These are phyloP conservation scores for Thomomys bottae DNA, from an alignment of 2,113 vertebrate species.

Conservation along the genomic window DNA sequence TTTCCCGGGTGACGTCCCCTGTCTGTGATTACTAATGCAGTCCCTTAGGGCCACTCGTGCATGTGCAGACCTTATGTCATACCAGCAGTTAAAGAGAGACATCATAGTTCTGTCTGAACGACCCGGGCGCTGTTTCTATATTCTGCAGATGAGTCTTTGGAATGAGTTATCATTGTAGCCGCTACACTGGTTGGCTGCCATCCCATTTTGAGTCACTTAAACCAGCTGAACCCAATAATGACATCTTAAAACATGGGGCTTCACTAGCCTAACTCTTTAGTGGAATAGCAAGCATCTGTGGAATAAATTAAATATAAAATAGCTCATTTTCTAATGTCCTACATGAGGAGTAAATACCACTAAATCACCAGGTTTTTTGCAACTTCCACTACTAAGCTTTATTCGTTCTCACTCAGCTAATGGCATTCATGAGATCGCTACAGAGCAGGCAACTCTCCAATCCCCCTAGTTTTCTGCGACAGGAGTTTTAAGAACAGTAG, in stretches of 20 bases:
- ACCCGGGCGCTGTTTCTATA: constrained; percentile 50
- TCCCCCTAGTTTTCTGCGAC: background rate
- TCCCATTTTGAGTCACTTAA: constrained; percentile 61
- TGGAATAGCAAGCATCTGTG: background rate
- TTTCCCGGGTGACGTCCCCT: background rate
- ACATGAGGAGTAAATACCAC: background rate
- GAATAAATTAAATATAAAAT: constrained; percentile 17
- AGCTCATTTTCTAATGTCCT: background rate
- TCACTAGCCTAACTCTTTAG: background rate
- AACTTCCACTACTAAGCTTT: background rate
- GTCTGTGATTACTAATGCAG: background rate
- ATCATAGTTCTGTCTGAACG: background rate
- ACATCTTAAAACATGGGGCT: constrained; percentile 38
- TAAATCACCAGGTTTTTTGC: background rate
- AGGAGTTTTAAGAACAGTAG: background rate
- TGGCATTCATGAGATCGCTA: background rate
- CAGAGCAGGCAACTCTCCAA: fast-evolving
- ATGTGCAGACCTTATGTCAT: constrained; percentile 25
- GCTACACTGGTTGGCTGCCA: constrained; percentile 49
- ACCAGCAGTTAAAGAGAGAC: constrained; percentile 35
- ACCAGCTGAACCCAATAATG: constrained; percentile 27
- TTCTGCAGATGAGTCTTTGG: constrained; percentile 46
- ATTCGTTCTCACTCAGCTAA: background rate
- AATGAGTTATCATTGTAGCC: constrained; percentile 52
- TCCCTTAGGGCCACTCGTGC: background rate